phyloP scores from a whole-genome alignment of 2,888 invertebrate genomes.

The Ophion costatus region DNA sequence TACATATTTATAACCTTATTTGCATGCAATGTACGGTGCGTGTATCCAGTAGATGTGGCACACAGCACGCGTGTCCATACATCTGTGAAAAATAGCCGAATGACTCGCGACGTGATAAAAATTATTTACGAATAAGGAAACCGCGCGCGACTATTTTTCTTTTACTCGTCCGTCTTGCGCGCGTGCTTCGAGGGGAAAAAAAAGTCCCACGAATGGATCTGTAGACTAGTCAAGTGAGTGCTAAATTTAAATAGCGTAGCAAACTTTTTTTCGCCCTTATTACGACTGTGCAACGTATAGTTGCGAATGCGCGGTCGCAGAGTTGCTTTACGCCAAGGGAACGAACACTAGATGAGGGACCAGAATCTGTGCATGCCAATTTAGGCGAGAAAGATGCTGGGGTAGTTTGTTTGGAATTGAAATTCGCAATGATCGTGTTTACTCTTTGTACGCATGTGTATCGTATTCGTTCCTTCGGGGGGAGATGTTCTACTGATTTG shows the following conservation, averaged over 20 bases:
- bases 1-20: slow-evolving; percentile 14
- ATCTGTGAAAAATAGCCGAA: neutral
- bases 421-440: neutral
- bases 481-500: neutral
- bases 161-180: neutral
- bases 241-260: neutral
- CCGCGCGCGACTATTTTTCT: neutral
- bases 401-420: neutral
- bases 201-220: neutral
- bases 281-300: no score
- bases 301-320: neutral
- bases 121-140: neutral
- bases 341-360: no score
- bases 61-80: neutral
- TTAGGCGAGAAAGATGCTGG: neutral
- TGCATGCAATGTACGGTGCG: slow-evolving; percentile 21
- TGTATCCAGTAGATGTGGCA: slow-evolving; percentile 1
- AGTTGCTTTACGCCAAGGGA: neutral
- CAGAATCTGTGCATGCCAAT: neutral
- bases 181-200: neutral
- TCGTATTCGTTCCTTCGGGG: neutral
- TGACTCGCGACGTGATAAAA: neutral
- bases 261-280: neutral
- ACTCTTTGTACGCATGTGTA: neutral
- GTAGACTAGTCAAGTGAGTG: neutral